Conservation (phyloP, 2,888 invertebrate species). For the Aethes cnicana region DNA sequence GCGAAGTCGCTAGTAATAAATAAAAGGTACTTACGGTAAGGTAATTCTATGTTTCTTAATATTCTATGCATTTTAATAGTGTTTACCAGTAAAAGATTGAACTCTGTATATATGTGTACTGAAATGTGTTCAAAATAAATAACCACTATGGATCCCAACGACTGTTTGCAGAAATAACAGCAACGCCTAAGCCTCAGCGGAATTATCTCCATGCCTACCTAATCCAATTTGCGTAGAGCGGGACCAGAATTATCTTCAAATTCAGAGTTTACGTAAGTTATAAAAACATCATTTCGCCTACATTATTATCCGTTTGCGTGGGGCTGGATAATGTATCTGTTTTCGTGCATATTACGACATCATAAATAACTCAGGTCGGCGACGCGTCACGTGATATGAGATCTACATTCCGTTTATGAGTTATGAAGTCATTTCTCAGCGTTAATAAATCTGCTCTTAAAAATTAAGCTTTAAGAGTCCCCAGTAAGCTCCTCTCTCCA, state of each 20-base stretch:
- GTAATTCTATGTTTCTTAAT: too few species aligned
- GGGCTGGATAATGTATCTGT: slow-evolving; percentile 29
- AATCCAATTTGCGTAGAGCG: slow-evolving; percentile 6
- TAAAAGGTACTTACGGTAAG: too few species aligned
- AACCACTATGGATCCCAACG: too few species aligned
- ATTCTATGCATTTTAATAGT: too few species aligned
- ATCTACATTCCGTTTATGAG: slow-evolving; percentile 28
- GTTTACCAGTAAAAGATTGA: too few species aligned
- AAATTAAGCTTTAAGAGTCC: not conserved
- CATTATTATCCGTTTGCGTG: slow-evolving; percentile 31
- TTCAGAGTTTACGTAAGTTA: slow-evolving; percentile 15
- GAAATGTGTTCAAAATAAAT: not conserved
- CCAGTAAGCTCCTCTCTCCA: too few species aligned
- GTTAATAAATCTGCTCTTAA: slow-evolving; percentile 20
- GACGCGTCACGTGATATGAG: slow-evolving; percentile 24
- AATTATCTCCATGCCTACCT: not conserved
- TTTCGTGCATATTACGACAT: slow-evolving; percentile 31
- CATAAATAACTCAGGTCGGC: slow-evolving; percentile 29
- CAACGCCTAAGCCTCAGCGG: not conserved
- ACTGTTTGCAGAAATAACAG: not conserved
- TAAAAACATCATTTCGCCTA: slow-evolving; percentile 15
- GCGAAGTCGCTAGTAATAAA: too few species aligned
- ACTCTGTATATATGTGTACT: too few species aligned
- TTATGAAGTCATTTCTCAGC: slow-evolving; percentile 13
- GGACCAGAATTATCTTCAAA: slow-evolving; percentile 15